Percentiles rank a stretch among this genome's conserved stretches.
Evolutionary conservation across 2,888 invertebrate species (phyloP).

Genomic region (Nemapogon koenigi): DNA sequence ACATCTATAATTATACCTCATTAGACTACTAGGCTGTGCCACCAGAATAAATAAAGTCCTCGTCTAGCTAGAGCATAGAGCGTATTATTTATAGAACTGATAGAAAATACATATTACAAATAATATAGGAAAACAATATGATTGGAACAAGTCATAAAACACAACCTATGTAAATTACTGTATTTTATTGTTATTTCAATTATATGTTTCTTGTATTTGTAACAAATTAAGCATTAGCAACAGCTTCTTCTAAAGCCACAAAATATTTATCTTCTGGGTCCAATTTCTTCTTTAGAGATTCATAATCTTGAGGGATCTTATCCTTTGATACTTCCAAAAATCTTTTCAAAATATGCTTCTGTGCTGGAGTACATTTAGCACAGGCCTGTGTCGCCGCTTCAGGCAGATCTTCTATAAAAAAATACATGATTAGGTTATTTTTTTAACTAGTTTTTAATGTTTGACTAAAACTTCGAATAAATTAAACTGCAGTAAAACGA

Average conservation of each 20-base stretch:
- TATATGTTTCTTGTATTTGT: no score
- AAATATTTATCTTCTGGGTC: conserved; percentile 67
- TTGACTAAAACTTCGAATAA: not conserved
- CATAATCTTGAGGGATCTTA: conserved; percentile 51
- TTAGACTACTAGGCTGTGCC: no score
- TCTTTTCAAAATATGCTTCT: conserved; percentile 65
- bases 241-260: conserved; percentile 43
- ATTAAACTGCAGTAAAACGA: no score
- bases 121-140: no score
- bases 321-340: conserved; percentile 59
- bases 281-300: conserved; percentile 53
- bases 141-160: no score
- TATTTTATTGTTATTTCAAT: no score
- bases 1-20: no score
- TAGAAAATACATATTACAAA: no score
- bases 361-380: conserved; percentile 69
- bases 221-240: conserved; percentile 22
- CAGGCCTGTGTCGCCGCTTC: conserved; percentile 70
- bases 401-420: conserved; percentile 64
- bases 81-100: no score
- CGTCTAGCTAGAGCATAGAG: no score
- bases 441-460: not conserved
- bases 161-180: no score
- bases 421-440: not conserved
- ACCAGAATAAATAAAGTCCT: no score